phyloP scores from a whole-genome alignment of 2,113 vertebrate species.

The Misgurnus mizolepis region DNA sequence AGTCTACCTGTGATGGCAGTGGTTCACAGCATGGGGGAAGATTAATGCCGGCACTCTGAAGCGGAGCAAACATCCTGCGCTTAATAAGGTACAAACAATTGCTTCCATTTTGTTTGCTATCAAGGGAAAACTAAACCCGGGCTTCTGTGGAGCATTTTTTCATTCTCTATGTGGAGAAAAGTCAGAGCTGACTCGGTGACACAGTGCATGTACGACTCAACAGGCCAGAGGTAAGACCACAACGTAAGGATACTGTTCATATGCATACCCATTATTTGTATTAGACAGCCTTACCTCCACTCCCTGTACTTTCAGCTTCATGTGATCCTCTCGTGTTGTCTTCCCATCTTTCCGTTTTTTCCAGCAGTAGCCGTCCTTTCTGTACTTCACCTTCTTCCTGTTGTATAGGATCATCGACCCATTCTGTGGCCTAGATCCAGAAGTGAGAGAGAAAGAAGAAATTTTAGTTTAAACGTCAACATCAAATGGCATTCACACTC shows the following conservation, averaged over 20 bases:
- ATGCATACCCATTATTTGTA: background rate
- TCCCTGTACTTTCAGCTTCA: constrained; percentile 99
- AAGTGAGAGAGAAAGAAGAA: constrained; percentile 32
- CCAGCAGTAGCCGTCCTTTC: constrained; percentile 99
- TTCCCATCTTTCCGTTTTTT: constrained; percentile 99
- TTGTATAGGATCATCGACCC: constrained; percentile 99
- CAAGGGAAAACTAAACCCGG: constrained; percentile 79
- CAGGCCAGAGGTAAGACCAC: background rate
- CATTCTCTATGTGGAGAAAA: constrained; percentile 43
- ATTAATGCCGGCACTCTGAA: constrained; percentile 80
- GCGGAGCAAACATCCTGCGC: constrained; percentile 80
- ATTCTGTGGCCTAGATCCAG: constrained; percentile 93
- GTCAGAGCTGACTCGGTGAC: constrained; percentile 25
- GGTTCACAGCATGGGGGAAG: constrained; percentile 68
- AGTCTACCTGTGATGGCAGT: constrained; percentile 54
- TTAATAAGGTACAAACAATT: constrained; percentile 85
- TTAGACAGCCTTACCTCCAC: constrained; percentile 87
- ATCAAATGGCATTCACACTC: constrained; percentile 38
- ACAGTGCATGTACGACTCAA: constrained; percentile 12
- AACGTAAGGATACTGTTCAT: background rate
- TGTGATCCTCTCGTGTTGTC: constrained; percentile 98
- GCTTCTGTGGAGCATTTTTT: constrained; percentile 60
- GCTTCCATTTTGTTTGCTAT: constrained; percentile 77
- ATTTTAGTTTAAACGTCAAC: too few species aligned
- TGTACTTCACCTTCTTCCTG: constrained; percentile 99